Evolutionary conservation across 92 coral and sea anemone genomes (phyloP).

Genomic region (Epizoanthus ramosus): DNA sequence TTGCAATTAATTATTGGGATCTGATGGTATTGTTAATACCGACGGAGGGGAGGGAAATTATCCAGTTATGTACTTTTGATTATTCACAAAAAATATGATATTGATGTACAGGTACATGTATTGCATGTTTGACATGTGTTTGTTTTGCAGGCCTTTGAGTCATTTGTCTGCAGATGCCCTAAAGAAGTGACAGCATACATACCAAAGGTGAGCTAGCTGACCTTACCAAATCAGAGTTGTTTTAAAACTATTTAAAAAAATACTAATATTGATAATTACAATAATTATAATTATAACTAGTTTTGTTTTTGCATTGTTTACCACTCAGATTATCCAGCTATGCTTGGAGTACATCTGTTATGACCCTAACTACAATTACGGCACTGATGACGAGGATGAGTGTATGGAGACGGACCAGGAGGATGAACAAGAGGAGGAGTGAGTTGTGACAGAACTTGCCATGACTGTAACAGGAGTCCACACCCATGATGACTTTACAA

Average conservation of each 20-base stretch:
- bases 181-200: conserved; percentile 94
- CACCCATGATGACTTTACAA: too few relatives aligned
- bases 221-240: background rate
- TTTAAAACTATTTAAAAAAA: background rate
- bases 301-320: background rate
- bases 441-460: background rate
- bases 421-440: conserved; percentile 84
- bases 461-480: too few relatives aligned
- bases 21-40: too few relatives aligned
- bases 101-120: background rate
- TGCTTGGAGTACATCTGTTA: conserved; percentile 94
- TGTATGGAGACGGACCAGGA: conserved; percentile 92
- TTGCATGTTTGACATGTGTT: background rate
- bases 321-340: conserved; percentile 77
- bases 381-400: conserved; percentile 94
- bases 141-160: conserved; percentile 89
- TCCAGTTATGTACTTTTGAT: too few relatives aligned
- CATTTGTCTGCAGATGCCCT: conserved; percentile 95
- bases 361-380: conserved; percentile 99
- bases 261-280: background rate
- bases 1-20: too few relatives aligned
- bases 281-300: background rate
- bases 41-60: too few relatives aligned
- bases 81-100: too few relatives aligned
- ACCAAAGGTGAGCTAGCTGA: conserved; percentile 69